These are phyloP conservation scores for Meteorus colon DNA, from an alignment of 2,888 invertebrate species.

Conservation along the genomic window DNA sequence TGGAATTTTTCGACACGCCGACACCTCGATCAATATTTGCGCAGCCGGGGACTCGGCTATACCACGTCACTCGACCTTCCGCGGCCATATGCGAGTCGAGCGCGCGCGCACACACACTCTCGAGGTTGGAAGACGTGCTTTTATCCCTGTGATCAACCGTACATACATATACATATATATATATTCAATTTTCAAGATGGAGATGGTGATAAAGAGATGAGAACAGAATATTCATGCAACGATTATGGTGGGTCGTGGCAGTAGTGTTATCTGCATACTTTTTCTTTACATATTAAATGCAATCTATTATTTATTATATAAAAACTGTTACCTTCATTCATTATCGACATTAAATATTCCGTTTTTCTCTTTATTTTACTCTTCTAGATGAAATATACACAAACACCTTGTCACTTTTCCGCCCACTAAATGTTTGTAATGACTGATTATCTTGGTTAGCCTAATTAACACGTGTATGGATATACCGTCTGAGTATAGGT, in stretches of 20 bases:
- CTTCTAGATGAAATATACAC: not conserved
- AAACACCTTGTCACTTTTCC: constrained; percentile 46
- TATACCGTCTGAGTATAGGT: constrained; percentile 55
- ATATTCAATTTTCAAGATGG: constrained; percentile 5
- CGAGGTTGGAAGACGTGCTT: constrained; percentile 28
- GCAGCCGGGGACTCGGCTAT: constrained; percentile 69
- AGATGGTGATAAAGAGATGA: not conserved
- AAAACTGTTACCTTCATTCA: not conserved
- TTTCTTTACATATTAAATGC: not conserved
- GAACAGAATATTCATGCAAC: not conserved
- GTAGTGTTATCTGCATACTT: not conserved
- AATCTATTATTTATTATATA: not conserved
- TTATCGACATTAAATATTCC: too few species aligned
- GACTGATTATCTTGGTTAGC: constrained; percentile 72
- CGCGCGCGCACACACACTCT: constrained; percentile 32
- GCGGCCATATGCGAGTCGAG: constrained; percentile 68
- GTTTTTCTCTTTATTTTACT: constrained; percentile 9
- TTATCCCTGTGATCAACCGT: constrained; percentile 21
- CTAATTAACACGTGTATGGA: constrained; percentile 68
- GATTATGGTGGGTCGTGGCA: not conserved
- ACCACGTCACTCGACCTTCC: constrained; percentile 73
- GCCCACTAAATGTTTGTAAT: constrained; percentile 71
- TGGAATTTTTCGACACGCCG: constrained; percentile 72
- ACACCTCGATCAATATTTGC: constrained; percentile 73
- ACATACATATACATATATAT: not conserved